Base-by-base conservation (phyloP, 2,888 invertebrate species). In the Polyploca ridens region DNA sequence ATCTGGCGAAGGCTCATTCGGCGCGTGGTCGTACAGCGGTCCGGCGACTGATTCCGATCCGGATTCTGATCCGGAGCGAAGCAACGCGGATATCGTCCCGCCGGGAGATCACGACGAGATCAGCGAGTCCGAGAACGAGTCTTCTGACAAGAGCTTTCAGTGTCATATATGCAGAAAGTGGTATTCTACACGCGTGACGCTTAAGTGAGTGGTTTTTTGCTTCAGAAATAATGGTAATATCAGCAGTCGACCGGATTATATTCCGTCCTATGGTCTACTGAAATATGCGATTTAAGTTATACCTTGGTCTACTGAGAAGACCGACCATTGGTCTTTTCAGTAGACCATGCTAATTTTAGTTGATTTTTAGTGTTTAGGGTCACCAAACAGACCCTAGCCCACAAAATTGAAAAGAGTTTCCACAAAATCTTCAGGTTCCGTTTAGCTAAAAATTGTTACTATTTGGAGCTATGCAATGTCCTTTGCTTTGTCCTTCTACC, bases 161-260 rank as follows among this genome's bases (percentile, higher is more conserved):
- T 94, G 94, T 67, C 91, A 93, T 75, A 84, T 93, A 33, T 94
- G 94, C 68, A 73, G 82, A 63, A 94, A 94, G 86, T 94, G 94
- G 94, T 94, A 92, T 69, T 94, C 94, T 0, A 94, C 94, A 0
- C 69, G 89, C 13, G 94, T 94, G 7, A 94, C 94, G 0, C 83
- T 94, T 66, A 94, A 94, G 94, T 94, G 44, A 88, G 91, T 88
- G 5, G 1, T 13, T 1, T 58, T 16, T 16, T n/a, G 0, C 5
- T n/a, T 16, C 6, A 14, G 14, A 46, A 14, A 14, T 46, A 11
- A 35, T 7, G 3, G 7, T 35, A 33, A 5, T 33, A 33, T 5
- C 33, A 33, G 3, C 33, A 33, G 33, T 4, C 27, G 27, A 27
- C 2, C 27, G 27, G 27, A 35, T 35, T 35, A 6, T n/a, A 35